Evolutionary conservation across 2,888 invertebrate genomes (phyloP).

Genomic region (Ommatoiulus sabulosus): DNA sequence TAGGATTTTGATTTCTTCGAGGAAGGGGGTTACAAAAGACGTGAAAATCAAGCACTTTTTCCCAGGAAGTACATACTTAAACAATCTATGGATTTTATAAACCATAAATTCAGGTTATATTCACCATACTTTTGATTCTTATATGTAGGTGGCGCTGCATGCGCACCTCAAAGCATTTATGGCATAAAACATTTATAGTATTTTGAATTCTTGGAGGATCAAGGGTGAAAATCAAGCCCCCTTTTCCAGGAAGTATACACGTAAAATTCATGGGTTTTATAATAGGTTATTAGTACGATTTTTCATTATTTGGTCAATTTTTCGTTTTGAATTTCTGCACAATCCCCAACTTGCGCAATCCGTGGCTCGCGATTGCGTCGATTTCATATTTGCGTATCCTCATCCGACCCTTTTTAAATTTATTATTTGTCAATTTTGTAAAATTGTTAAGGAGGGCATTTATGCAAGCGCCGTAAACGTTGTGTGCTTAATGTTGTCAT

Average conservation of each 20-base stretch:
- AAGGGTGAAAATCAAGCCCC: too few species aligned
- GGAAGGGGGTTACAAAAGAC: too few species aligned
- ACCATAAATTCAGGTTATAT: too few species aligned
- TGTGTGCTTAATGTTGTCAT: neutral
- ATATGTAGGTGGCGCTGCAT: too few species aligned
- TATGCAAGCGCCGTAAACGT: neutral
- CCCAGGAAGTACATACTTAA: too few species aligned
- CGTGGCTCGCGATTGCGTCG: neutral
- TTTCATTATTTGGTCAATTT: neutral
- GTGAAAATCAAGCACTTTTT: too few species aligned
- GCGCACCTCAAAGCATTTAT: too few species aligned
- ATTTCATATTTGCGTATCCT: neutral
- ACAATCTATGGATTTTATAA: too few species aligned
- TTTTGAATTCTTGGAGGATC: too few species aligned
- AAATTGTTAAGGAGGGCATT: neutral
- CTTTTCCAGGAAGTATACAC: neutral
- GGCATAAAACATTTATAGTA: too few species aligned
- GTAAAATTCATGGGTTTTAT: neutral
- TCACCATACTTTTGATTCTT: too few species aligned
- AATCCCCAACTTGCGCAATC: neutral
- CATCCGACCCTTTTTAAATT: neutral
- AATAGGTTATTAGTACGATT: neutral
- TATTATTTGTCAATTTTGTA: constrained; percentile 11
- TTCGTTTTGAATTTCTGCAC: neutral
- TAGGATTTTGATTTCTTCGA: too few species aligned